A percentile compares a stretch with the other conserved stretches of the same genome.
phyloP scores from a whole-genome alignment of 2,797 vertebrate genomes.

The Triplophysa yarkandensis region DNA sequence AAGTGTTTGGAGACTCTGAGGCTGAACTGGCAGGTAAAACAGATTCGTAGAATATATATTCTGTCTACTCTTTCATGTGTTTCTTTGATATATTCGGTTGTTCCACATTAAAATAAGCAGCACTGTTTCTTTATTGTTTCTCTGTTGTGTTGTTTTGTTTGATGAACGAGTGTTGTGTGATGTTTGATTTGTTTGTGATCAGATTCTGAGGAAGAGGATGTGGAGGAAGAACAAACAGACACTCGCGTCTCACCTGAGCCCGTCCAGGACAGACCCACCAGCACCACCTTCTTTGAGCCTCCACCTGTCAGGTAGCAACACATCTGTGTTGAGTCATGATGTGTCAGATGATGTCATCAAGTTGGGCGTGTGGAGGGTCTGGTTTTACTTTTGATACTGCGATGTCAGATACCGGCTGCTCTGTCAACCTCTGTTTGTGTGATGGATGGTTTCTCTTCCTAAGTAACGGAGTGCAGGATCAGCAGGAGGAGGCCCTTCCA shows the following conservation, averaged over 20 bases:
- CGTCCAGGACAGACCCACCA: constrained; percentile 77
- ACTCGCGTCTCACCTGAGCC: constrained; percentile 81
- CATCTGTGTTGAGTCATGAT: not conserved
- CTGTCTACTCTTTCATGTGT: too few relatives aligned
- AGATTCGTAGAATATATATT: too few relatives aligned
- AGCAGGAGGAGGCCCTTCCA: constrained; percentile 55
- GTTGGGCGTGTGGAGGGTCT: too few relatives aligned
- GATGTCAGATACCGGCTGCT: too few relatives aligned
- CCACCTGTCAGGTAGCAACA: constrained; percentile 78
- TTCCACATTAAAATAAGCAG: too few relatives aligned
- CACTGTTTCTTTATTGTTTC: too few relatives aligned
- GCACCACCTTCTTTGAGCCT: constrained; percentile 76
- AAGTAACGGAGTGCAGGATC: constrained; percentile 78
- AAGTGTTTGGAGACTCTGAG: constrained; percentile 98
- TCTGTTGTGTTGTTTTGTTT: too few relatives aligned
- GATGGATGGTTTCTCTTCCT: not conserved
- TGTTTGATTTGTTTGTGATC: constrained; percentile 17
- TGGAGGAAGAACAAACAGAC: constrained; percentile 81
- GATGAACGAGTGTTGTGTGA: not conserved
- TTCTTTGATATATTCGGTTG: too few relatives aligned
- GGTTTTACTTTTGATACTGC: too few relatives aligned
- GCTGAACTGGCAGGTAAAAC: constrained; percentile 83
- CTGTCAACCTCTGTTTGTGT: not conserved
- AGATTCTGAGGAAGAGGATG: constrained; percentile 85
- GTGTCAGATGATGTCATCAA: not conserved